phyloP scores from a whole-genome alignment of 64 coral and sea anemone species.

The Dendronephthya gigantea region DNA sequence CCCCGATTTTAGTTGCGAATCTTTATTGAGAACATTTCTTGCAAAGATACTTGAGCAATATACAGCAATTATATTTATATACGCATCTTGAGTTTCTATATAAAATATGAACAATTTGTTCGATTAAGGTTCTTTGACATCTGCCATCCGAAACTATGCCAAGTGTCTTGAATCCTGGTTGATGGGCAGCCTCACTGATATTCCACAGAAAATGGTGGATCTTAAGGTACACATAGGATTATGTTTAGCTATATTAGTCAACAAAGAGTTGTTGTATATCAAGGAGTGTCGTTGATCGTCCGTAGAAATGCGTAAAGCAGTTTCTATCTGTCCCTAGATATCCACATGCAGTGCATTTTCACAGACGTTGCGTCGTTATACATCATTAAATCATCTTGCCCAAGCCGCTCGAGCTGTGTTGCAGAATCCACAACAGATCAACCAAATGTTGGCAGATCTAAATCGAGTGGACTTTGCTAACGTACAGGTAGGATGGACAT shows the following conservation, averaged over 20 bases:
- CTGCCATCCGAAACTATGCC: slow-evolving; percentile 97
- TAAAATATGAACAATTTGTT: neutral
- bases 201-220: slow-evolving; percentile 93
- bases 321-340: slow-evolving; percentile 33
- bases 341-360: slow-evolving; percentile 92
- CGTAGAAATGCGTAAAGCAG: neutral
- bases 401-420: slow-evolving; percentile 91
- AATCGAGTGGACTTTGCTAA: slow-evolving; percentile 99
- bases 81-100: neutral
- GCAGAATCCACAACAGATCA: slow-evolving; percentile 94
- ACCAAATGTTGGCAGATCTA: slow-evolving; percentile 83
- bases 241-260: neutral
- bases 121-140: slow-evolving; percentile 67
- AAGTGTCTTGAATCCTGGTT: slow-evolving; percentile 85
- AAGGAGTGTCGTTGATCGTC: too few relatives aligned
- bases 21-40: too few relatives aligned
- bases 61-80: neutral
- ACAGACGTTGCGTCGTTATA: slow-evolving; percentile 90
- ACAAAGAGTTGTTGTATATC: too few relatives aligned
- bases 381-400: slow-evolving; percentile 89
- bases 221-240: slow-evolving; percentile 44
- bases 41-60: too few relatives aligned
- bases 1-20: too few relatives aligned
- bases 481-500: slow-evolving; percentile 64
- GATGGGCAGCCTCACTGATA: slow-evolving; percentile 52